Evolutionary conservation across 2,113 vertebrate genomes (phyloP).

Genomic region (Gallinago paraguaiae): DNA sequence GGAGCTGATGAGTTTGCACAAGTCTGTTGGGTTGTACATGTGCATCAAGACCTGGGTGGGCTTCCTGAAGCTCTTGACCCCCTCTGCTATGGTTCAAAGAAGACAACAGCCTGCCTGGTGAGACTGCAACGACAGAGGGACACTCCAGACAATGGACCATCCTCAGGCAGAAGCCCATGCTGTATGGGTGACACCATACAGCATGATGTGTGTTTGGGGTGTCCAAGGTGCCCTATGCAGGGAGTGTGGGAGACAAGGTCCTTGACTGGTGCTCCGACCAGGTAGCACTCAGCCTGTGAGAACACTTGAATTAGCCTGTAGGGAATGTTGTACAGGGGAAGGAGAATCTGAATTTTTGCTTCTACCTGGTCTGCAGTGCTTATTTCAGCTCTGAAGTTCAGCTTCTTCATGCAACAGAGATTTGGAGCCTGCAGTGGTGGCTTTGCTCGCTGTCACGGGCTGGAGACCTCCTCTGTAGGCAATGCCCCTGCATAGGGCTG

Average conservation of each 20-base stretch:
- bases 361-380: neutral
- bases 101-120: rapidly evolving
- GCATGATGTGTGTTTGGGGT: neutral
- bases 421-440: rapidly evolving
- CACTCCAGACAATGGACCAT: rapidly evolving
- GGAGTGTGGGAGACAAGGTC: neutral
- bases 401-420: rapidly evolving
- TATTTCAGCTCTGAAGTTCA: neutral
- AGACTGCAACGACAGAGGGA: neutral
- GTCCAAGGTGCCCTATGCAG: neutral
- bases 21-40: neutral
- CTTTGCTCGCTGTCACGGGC: rapidly evolving
- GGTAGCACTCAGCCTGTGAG: neutral
- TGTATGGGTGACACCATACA: neutral
- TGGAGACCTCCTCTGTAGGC: neutral
- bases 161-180: neutral
- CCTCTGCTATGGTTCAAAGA: neutral
- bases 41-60: neutral
- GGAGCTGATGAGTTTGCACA: neutral
- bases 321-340: neutral
- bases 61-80: neutral
- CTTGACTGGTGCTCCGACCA: neutral
- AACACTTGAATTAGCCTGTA: neutral
- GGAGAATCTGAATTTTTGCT: neutral
- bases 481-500: neutral